A percentile compares a stretch with the other conserved stretches of the same genome.
phyloP scores from a whole-genome alignment of 2,113 vertebrate genomes.

The Caranx melampygus region DNA sequence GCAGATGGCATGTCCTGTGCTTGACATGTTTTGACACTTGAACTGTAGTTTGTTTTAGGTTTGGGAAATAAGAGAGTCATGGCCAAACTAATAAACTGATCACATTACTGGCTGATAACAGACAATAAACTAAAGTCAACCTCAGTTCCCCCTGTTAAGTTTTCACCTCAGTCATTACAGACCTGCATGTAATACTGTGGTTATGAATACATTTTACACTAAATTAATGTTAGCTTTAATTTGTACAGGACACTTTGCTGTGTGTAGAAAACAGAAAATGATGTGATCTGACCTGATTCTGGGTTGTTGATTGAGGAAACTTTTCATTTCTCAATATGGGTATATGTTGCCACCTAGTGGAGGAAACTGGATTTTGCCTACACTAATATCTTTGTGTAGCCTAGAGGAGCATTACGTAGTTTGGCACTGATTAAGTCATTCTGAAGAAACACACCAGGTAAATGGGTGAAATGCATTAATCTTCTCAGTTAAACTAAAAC shows the following conservation, averaged over 20 bases:
- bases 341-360: constrained; percentile 54
- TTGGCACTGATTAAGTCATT: background rate
- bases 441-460: background rate
- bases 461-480: background rate
- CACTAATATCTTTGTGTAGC: too few species aligned
- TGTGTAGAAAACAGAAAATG: background rate
- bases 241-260: background rate
- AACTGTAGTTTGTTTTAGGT: background rate
- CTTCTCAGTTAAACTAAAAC: background rate
- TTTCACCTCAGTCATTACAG: too few species aligned
- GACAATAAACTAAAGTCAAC: too few species aligned
- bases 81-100: background rate
- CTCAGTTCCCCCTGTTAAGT: too few species aligned
- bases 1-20: background rate
- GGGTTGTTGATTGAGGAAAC: background rate
- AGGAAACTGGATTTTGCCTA: background rate
- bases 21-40: background rate
- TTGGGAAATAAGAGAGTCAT: constrained; percentile 1
- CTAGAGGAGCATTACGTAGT: background rate
- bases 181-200: too few species aligned
- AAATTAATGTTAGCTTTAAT: background rate
- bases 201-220: too few species aligned
- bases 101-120: background rate
- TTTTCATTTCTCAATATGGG: background rate
- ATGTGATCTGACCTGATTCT: too few species aligned